Conservation (phyloP, 2,888 invertebrate species). For the Elegia similella region DNA sequence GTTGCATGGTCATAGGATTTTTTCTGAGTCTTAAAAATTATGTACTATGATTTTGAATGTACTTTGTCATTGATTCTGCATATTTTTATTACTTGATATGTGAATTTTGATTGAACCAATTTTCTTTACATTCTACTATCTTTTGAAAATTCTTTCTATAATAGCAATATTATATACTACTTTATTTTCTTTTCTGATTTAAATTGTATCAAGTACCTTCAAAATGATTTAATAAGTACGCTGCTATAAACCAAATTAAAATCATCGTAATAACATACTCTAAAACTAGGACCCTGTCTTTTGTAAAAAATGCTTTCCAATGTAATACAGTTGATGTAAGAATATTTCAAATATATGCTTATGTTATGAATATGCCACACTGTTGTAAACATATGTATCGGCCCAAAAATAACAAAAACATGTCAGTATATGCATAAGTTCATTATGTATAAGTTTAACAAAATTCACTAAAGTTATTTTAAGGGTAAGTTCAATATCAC, state of each 20-base stretch:
- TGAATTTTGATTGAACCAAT: neutral
- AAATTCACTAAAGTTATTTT: neutral
- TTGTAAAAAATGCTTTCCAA: neutral
- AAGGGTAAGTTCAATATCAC: neutral
- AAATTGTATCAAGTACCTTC: neutral
- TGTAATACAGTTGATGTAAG: neutral
- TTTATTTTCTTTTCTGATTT: neutral
- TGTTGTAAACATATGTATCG: neutral
- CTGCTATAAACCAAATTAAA: neutral
- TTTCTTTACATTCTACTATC: neutral
- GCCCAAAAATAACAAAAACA: neutral
- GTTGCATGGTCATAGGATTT: neutral
- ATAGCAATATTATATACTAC: neutral
- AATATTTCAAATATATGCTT: neutral
- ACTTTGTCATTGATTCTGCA: neutral
- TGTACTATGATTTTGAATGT: neutral
- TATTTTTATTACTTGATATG: neutral
- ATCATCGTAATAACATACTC: neutral
- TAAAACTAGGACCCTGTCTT: neutral
- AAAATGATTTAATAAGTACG: neutral
- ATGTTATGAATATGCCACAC: neutral
- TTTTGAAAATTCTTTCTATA: neutral
- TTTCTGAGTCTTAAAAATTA: neutral
- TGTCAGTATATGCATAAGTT: neutral
- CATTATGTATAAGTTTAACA: neutral